Percentiles rank a stretch among this genome's conserved stretches.
Conservation (phyloP, 1,140 invertebrate species). For the Bicyclus anynana region DNA sequence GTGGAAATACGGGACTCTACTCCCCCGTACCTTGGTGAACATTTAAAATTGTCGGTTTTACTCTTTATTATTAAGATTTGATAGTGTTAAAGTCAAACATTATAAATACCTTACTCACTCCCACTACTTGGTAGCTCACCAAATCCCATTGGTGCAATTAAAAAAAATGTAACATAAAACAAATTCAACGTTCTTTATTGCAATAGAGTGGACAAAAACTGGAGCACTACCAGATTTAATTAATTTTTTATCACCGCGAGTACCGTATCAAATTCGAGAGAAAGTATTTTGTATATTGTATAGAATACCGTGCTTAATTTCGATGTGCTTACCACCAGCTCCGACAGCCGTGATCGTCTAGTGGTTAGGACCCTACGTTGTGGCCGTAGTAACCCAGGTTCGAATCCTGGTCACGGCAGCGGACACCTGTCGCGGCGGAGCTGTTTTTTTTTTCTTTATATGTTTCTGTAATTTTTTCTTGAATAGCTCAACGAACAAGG, state of each 20-base stretch:
- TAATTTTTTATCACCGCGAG: not conserved
- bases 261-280: not conserved
- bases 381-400: constrained; percentile 39
- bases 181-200: not conserved
- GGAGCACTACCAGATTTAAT: not conserved
- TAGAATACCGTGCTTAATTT: not conserved
- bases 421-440: not conserved
- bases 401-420: constrained; percentile 42
- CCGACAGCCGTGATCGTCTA: constrained; percentile 36
- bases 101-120: no score
- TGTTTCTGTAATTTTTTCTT: no score
- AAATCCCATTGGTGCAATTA: no score
- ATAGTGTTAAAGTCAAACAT: no score
- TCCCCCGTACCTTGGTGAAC: no score
- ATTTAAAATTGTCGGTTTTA: no score
- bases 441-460: no score
- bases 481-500: no score
- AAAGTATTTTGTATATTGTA: not conserved
- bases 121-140: no score
- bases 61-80: no score
- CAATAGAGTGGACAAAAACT: not conserved
- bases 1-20: no score
- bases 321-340: not conserved
- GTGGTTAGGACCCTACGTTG: constrained; percentile 39
- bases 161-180: not conserved